Conservation (phyloP, 2,797 vertebrate species). For the Scleropages formosus region DNA sequence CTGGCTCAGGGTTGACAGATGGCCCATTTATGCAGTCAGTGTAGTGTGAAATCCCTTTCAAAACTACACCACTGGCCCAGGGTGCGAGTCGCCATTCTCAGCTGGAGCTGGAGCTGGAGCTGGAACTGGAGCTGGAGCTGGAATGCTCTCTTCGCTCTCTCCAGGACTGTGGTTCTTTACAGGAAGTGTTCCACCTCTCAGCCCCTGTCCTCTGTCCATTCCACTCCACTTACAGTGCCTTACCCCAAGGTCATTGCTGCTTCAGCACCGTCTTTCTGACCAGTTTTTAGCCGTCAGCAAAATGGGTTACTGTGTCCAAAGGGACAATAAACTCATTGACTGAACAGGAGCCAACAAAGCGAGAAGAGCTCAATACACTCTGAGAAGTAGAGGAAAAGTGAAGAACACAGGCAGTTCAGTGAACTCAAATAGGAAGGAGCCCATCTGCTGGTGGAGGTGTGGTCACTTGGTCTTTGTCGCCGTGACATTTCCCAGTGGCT, state of each 20-base stretch:
- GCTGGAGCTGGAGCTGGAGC: too few relatives aligned
- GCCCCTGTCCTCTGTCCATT: background rate
- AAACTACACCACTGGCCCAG: background rate
- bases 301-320: constrained; percentile 53
- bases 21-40: background rate
- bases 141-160: too few relatives aligned
- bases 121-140: too few relatives aligned
- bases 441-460: too few relatives aligned
- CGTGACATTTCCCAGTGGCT: too few relatives aligned
- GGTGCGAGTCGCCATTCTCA: background rate
- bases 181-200: background rate
- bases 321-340: constrained; percentile 65
- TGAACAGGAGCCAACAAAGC: constrained; percentile 46
- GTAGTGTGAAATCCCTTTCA: background rate
- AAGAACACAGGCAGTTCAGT: too few relatives aligned
- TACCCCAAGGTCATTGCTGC: background rate
- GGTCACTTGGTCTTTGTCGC: too few relatives aligned
- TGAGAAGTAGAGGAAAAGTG: constrained; percentile 38
- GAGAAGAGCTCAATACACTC: constrained; percentile 57
- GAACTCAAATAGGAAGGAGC: too few relatives aligned
- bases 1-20: constrained; percentile 1
- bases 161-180: background rate
- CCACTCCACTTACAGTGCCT: background rate
- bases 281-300: constrained; percentile 62
- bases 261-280: constrained; percentile 37